Evolutionary conservation across 2,797 vertebrate genomes (phyloP), one percentile per base, ranked within the genome.

Genomic region (Chloroceryle inda): DNA sequence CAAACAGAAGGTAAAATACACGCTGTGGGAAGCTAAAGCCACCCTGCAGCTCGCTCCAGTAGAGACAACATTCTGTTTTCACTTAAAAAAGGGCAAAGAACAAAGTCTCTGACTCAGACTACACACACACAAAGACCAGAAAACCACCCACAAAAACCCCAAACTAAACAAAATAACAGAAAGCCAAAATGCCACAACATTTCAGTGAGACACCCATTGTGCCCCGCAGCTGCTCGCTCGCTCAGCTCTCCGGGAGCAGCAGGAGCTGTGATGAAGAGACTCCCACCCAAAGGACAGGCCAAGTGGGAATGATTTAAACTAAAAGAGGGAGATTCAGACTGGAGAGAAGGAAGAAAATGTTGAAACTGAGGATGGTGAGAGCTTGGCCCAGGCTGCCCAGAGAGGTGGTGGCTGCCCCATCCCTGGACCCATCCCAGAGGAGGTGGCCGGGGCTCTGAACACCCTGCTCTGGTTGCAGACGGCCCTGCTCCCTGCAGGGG

Each of bases 251-350:
- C 66, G 9, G 37, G 53, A 19, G 64, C 73, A 45, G 50, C 1
- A 0, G 53, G 55, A 73, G 59, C 63, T 35, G 67, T 2, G 38
- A 22, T 8, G 17, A 40, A 23, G 38, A 26, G 5, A 11, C 15
- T 24, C 19, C 12, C 13, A 27, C 11, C 13, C 2, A 0, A 0
- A 0, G 31, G 11, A 50, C 52, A 53, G 26, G 27, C 31, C 29
- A 31, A 29, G 52, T 27, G 52, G 27, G 6, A 27, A 53, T 53
- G 52, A 17, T 53, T 6, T 53, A 53, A 31, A 53, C 52, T 53
- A 31, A 53, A 11, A 53, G 31, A 55, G n/a, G 53, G 31, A 33
- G n/a, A 22, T 56, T 33, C 22, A 6, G 5, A 22, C 31, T 56
- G 29, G 31, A 22, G n/a, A 56, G 53, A 22, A 33, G 53, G 53